Percentiles rank a stretch among this genome's conserved stretches.
Conservation (phyloP, 2,797 vertebrate genomes). For the Carduelis carduelis region DNA sequence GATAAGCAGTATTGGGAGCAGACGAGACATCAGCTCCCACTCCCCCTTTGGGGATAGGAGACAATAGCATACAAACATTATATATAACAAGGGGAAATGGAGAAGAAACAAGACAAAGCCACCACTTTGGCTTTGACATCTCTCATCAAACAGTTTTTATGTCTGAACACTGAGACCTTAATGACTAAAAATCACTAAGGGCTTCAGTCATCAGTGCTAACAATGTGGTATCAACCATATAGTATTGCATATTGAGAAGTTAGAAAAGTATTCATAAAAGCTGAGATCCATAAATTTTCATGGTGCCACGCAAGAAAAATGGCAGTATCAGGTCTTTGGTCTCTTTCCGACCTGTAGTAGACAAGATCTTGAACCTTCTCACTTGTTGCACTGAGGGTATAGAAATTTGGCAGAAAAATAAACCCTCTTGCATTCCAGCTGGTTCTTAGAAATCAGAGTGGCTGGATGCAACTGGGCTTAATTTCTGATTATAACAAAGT, state of each 20-base stretch:
- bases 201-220: background rate
- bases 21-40: background rate
- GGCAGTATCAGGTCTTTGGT: background rate
- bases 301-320: background rate
- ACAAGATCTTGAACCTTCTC: background rate
- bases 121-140: background rate
- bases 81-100: background rate
- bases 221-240: background rate
- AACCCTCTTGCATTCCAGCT: background rate
- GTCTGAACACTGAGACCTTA: background rate
- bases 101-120: background rate
- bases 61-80: background rate
- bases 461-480: background rate
- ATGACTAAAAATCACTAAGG: background rate
- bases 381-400: background rate
- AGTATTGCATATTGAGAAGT: background rate
- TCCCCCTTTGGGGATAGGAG: background rate
- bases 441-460: background rate
- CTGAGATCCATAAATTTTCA: background rate
- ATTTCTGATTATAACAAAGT: background rate
- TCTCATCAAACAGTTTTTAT: background rate
- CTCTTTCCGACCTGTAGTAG: background rate
- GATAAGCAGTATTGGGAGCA: background rate
- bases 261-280: background rate
- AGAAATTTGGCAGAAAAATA: background rate